A percentile compares a stretch with the other conserved stretches of the same genome.
Evolutionary conservation across 2,113 vertebrate species (phyloP).

Genomic region (Pungitius pungitius): DNA sequence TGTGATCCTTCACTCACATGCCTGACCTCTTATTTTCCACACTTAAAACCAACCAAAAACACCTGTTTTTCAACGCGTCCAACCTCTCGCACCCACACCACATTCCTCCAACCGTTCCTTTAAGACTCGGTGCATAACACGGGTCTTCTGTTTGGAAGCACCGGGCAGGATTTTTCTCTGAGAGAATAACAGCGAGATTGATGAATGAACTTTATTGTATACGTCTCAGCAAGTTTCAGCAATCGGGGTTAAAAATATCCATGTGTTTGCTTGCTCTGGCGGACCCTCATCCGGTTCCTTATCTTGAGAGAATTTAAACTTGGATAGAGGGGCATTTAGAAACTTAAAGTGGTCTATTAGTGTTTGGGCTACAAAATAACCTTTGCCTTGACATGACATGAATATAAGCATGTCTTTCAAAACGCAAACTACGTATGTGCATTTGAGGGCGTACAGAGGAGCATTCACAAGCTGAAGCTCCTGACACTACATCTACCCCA

Average conservation of each 20-base stretch:
- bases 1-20: constrained; percentile 59
- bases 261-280: constrained; percentile 47
- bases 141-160: constrained; percentile 16
- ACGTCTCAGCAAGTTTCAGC: constrained; percentile 15
- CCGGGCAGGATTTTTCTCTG: neutral
- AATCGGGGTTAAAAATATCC: constrained; percentile 64
- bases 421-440: constrained; percentile 14
- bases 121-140: neutral
- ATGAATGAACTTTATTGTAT: constrained; percentile 29
- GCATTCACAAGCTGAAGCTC: constrained; percentile 48
- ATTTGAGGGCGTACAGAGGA: constrained; percentile 41
- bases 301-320: constrained; percentile 59
- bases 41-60: constrained; percentile 51
- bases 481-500: constrained; percentile 1
- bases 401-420: constrained; percentile 34
- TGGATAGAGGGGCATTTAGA: constrained; percentile 64
- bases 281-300: constrained; percentile 43
- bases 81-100: constrained; percentile 17
- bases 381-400: constrained; percentile 39
- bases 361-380: constrained; percentile 62
- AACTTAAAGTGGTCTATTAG: constrained; percentile 49
- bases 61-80: constrained; percentile 69
- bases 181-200: neutral
- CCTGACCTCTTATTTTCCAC: constrained; percentile 49
- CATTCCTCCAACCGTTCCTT: constrained; percentile 10